Evolutionary conservation across 2,888 invertebrate genomes (phyloP).

Genomic region (Aspidiotus rigidus): DNA sequence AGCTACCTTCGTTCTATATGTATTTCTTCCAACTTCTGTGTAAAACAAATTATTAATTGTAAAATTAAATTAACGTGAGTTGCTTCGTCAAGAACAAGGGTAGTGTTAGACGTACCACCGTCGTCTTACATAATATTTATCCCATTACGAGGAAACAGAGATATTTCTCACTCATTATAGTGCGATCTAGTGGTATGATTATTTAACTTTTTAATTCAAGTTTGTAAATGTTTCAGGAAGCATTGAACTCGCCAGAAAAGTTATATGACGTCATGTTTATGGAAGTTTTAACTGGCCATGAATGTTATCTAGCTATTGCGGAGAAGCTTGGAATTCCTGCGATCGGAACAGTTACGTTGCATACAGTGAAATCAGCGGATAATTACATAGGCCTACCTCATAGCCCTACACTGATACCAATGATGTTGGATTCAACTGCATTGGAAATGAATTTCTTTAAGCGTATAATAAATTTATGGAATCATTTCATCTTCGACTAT

Average conservation of each 20-base stretch:
- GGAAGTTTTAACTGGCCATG: neutral
- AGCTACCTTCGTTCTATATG: no score
- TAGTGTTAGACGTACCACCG: no score
- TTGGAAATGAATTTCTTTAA: neutral
- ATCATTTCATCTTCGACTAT: neutral
- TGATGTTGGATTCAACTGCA: neutral
- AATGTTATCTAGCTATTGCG: slow-evolving; percentile 15
- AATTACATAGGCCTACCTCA: neutral
- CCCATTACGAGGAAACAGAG: no score
- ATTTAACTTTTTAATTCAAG: no score
- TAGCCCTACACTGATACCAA: neutral
- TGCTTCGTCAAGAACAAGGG: no score
- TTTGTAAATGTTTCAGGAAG: neutral
- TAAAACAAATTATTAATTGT: no score
- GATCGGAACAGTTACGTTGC: neutral
- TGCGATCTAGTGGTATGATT: no score
- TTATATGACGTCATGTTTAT: slow-evolving; percentile 12
- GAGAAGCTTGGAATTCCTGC: slow-evolving; percentile 5
- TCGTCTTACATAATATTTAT: no score
- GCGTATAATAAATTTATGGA: slow-evolving; percentile 6
- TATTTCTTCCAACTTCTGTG: no score
- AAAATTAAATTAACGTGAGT: no score
- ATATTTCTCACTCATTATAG: no score
- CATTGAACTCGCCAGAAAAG: neutral
- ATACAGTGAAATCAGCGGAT: neutral